Evolutionary conservation across 2,888 invertebrate genomes (phyloP).

Genomic region (Tinea semifulvella): DNA sequence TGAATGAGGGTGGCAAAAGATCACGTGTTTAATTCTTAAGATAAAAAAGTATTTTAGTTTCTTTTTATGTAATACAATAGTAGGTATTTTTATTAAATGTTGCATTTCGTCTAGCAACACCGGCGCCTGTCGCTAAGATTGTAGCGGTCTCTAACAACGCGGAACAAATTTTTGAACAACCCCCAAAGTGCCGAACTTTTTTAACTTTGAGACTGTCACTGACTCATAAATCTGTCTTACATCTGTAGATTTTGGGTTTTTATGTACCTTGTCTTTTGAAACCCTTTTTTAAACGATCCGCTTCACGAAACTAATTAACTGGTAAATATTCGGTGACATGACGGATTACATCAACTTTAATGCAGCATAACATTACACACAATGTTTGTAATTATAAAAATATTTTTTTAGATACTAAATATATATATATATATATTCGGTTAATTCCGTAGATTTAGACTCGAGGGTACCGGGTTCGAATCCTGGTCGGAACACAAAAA

Average conservation of each 20-base stretch:
- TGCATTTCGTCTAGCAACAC: slow-evolving; percentile 18
- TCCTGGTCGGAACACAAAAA: too few species aligned
- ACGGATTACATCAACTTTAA: slow-evolving; percentile 2
- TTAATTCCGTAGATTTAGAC: too few species aligned
- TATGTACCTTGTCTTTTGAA: slow-evolving; percentile 1
- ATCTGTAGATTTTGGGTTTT: slow-evolving; percentile 8
- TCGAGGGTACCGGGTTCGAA: too few species aligned
- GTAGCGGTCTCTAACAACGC: slow-evolving; percentile 43
- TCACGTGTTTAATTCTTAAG: too few species aligned
- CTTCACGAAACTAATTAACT: slow-evolving; percentile 8
- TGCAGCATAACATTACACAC: background rate
- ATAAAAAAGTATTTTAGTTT: too few species aligned
- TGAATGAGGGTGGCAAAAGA: too few species aligned
- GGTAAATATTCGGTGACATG: slow-evolving; percentile 7
- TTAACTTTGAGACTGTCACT: slow-evolving; percentile 36
- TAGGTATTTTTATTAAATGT: background rate
- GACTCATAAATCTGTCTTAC: slow-evolving; percentile 29
- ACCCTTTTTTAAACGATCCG: slow-evolving; percentile 12
- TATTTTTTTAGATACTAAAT: too few species aligned
- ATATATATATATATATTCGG: too few species aligned
- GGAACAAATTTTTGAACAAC: slow-evolving; percentile 53
- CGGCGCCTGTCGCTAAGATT: slow-evolving; percentile 40
- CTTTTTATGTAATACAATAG: background rate
- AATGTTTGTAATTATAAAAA: background rate
- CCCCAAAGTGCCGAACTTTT: slow-evolving; percentile 32